Evolutionary conservation across 1,140 invertebrate genomes (phyloP), one percentile per base, ranked within the genome.

Genomic region (Trachelipus rathkii): DNA sequence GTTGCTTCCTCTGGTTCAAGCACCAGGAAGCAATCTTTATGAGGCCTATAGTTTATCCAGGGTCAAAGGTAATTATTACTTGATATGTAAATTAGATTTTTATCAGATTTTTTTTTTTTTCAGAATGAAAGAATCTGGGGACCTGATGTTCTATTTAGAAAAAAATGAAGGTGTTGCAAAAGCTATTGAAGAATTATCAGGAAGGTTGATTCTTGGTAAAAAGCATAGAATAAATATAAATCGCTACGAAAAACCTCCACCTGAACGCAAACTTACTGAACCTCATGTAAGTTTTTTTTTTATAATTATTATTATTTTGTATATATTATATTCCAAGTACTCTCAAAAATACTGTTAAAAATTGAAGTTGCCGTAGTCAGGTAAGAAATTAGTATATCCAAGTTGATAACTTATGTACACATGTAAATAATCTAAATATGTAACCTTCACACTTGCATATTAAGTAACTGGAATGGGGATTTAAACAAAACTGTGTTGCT

Each of bases 41-140:
- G 76, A 75, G 11, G 60, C 79, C 10, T 77, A 78, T 68, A 68
- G 72, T 11, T n/a, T n/a, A n/a, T n/a, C 72, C 73, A 13, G 76
- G 79, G 10, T 79, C 78, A n/a, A 79, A 79, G 75, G 77, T 78
- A 72, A 23, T 19, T 11, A 9, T 33, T 3, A 33, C 6, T 33
- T 1, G 6, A 33, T 33, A 33, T 6, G 33, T 33, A 33, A 33
- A n/a, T n/a, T n/a, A n/a, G n/a, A n/a, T n/a, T n/a, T n/a, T n/a
- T n/a, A n/a, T n/a, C n/a, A n/a, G n/a, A n/a, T n/a, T n/a, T n/a
- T n/a, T n/a, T n/a, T n/a, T n/a, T n/a, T n/a, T 60, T 19, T 60
- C 50, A 60, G 50, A 3, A 4, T 2, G 50, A 60, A 60, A 60
- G 50, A 60, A 60, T 13, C 1, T 8, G 11, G 19, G 4, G 11